Evolutionary conservation across 2,888 invertebrate genomes (phyloP).

Genomic region (Agrotis segetum): DNA sequence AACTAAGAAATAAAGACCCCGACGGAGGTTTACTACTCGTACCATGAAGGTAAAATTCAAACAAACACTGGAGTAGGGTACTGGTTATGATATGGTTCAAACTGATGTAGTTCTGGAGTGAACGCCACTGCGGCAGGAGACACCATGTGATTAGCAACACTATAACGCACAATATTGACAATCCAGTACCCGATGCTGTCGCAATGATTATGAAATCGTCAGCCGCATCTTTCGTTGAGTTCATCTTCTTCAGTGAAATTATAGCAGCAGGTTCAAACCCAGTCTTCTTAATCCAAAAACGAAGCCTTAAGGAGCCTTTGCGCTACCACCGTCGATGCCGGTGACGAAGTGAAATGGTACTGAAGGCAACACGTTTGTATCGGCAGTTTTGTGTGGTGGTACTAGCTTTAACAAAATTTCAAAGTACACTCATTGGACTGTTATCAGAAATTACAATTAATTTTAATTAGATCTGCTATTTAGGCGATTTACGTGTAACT

Average conservation of each 20-base stretch:
- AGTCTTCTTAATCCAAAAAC: too few species aligned
- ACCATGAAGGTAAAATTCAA: too few species aligned
- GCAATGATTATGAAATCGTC: background rate
- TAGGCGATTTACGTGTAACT: too few species aligned
- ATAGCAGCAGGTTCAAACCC: too few species aligned
- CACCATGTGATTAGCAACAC: constrained; percentile 37
- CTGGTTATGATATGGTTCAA: constrained; percentile 44
- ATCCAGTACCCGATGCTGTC: background rate
- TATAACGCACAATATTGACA: constrained; percentile 39
- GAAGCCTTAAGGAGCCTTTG: too few species aligned
- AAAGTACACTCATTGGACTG: constrained; percentile 3
- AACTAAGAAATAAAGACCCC: background rate
- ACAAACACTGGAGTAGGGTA: constrained; percentile 9
- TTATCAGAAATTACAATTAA: constrained; percentile 1
- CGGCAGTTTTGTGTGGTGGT: background rate
- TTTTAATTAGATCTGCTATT: constrained; percentile 12
- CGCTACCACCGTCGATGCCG: too few species aligned
- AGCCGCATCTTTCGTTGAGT: background rate
- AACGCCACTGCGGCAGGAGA: constrained; percentile 45
- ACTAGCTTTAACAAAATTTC: background rate
- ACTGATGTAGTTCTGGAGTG: constrained; percentile 45
- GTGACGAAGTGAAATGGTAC: background rate
- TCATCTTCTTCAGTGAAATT: background rate
- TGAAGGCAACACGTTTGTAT: background rate
- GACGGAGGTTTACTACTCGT: too few species aligned